Base-by-base conservation (phyloP, 2,888 invertebrate genomes). In the Tachina grossa region DNA sequence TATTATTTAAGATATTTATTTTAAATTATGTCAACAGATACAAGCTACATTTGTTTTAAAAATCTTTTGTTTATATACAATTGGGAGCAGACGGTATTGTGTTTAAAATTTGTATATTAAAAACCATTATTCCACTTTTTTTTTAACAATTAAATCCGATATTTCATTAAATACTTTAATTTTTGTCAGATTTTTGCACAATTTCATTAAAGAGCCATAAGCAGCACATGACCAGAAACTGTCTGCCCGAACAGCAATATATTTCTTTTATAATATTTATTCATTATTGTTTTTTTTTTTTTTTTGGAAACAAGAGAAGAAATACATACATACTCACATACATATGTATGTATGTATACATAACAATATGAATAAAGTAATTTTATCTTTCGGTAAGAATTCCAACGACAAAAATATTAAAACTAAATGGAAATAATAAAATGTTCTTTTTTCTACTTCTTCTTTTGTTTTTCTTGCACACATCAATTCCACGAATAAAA, bases 351-450 rank as follows among this genome's bases (percentile, higher is more conserved):
- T n/a, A 39, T 13, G 43, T 13, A 6, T n/a, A 39, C 69, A 63
- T n/a, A 76, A 57, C 51, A 76, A 59, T 41, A 71, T 83, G 71
- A 77, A 66, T 51, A 83, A 71, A 83, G 57, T 65, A 31, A 66
- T 77, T 77, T 51, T 72, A 43, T 16, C 14, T 45, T 66, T 77
- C 72, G 71, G 77, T 83, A 72, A 66, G 71, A 31, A 72, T 55
- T 59, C 65, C 45, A 49, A 76, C 16, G 9, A 65, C 14, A 63
- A 19, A 55, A 55, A 69, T 74, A 77, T 75, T 79, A 76, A 84
- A 78, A 65, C 51, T 59, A 69, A 82, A 75, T 82, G 82, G 19
- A 74, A 74, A 82, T 78, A 78, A 82, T 85, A 78, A 71, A 82
- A 82, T 71, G 47, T 39, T 19, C 53, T 16, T 8, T 9, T 53